Conservation (phyloP, 2,888 invertebrate genomes). For the Pseudococcus viburni region DNA sequence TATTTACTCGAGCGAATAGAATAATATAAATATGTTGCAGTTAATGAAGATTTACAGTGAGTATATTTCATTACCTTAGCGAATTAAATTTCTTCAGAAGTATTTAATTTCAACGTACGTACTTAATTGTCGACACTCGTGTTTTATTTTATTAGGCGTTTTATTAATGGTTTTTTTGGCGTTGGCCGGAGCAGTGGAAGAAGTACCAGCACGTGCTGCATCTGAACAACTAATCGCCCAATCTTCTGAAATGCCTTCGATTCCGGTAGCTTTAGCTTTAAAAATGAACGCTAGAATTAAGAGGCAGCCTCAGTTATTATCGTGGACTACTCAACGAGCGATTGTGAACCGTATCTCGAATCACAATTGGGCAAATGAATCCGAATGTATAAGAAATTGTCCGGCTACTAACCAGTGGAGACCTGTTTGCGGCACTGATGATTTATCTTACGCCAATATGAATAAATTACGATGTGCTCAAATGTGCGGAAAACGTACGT, state of each 20-base stretch:
- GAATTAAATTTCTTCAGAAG: too few species aligned
- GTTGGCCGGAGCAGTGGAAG: background rate
- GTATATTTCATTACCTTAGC: background rate
- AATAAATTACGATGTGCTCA: conserved; percentile 66
- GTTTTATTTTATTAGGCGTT: background rate
- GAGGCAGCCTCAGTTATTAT: background rate
- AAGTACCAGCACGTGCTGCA: background rate
- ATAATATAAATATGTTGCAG: background rate
- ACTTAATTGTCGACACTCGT: too few species aligned
- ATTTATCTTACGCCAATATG: conserved; percentile 66
- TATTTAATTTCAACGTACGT: too few species aligned
- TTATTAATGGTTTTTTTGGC: background rate
- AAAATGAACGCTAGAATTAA: background rate
- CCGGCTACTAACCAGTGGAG: conserved; percentile 66
- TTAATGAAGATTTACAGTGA: background rate
- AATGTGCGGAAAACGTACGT: conserved; percentile 66
- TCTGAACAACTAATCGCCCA: background rate
- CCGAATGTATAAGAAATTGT: conserved; percentile 58
- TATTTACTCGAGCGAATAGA: background rate
- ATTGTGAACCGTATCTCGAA: conserved; percentile 1
- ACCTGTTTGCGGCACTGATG: conserved; percentile 68
- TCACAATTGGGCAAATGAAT: background rate
- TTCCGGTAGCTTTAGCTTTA: background rate
- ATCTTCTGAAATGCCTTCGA: background rate
- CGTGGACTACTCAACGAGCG: conserved; percentile 42